Evolutionary conservation across 2,888 invertebrate genomes (phyloP), one percentile per base, ranked within the genome.

Genomic region (Pteria penguin): DNA sequence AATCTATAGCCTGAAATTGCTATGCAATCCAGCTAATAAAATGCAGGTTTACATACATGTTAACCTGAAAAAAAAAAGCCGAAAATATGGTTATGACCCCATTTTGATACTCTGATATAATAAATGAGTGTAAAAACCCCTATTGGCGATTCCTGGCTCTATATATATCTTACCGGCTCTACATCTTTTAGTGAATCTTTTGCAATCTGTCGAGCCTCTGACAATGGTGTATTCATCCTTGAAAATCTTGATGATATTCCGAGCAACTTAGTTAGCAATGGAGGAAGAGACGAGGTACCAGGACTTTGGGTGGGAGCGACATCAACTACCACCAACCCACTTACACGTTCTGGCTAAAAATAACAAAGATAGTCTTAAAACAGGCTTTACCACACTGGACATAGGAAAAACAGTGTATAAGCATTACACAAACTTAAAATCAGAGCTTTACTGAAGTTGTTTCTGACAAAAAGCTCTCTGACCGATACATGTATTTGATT

Each of bases 311-410:
- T 83, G 2, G 96, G 96, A 0, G 95, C 95, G 81, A 96, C 95
- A 87, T 96, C 96, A 24, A 95, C 95, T 22, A 96, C 94, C 75
- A 96, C 90, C 32, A 96, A 92, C 85, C 95, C 95, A 55, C 95
- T 94, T 1, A 96, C 94, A 45, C 94, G 80, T 24, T 89, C 85
- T 57, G 90, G 88, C 91, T 91, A 82, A 14, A 79, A 78, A 45
- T 66, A 54, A 69, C 8, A 60, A 31, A 27, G 36, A n/a, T n/a
- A n/a, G n/a, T n/a, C n/a, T n/a, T n/a, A n/a, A n/a, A n/a, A n/a
- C n/a, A n/a, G n/a, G n/a, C n/a, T n/a, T n/a, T n/a, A n/a, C n/a
- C n/a, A n/a, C n/a, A n/a, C n/a, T n/a, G n/a, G n/a, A n/a, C n/a
- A n/a, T n/a, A n/a, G n/a, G n/a, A n/a, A n/a, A 76, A 60, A 63